A percentile compares a stretch with the other conserved stretches of the same genome.
Evolutionary conservation across 2,113 vertebrate species (phyloP).

Genomic region (Microtus oregoni): DNA sequence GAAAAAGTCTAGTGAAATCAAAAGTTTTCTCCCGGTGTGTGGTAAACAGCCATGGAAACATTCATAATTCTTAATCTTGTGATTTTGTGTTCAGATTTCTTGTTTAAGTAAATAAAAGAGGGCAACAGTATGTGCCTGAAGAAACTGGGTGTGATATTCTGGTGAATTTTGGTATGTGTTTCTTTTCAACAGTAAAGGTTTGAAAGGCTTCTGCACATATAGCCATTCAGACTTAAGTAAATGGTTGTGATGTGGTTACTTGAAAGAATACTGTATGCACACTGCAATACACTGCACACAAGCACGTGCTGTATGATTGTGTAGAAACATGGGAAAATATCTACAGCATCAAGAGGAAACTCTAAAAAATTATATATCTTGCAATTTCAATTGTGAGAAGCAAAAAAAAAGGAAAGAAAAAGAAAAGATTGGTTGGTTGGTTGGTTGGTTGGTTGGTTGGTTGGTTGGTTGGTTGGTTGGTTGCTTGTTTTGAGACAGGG

Average conservation of each 20-base stretch:
- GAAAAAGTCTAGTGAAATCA: constrained; percentile 47
- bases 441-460: no score
- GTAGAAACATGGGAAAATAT: neutral
- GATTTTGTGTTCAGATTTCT: constrained; percentile 35
- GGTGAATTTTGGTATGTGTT: neutral
- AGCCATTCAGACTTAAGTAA: neutral
- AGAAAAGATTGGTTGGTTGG: no score
- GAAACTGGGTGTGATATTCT: neutral
- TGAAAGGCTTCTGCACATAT: neutral
- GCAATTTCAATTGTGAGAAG: constrained; percentile 30
- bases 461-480: no score
- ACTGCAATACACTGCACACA: constrained; percentile 28
- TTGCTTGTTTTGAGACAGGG: no score
- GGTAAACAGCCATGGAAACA: neutral
- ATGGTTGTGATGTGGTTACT: neutral
- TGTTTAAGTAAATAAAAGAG: constrained; percentile 49
- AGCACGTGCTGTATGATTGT: neutral
- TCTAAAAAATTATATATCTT: constrained; percentile 21
- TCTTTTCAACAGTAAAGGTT: neutral
- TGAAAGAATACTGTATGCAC: neutral
- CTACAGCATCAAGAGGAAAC: neutral
- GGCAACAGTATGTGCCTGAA: neutral
- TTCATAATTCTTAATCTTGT: neutral
- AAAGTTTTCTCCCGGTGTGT: neutral
- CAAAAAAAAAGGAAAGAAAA: no score